Evolutionary conservation across 2,113 vertebrate genomes (phyloP).

Genomic region (Papio anubis): DNA sequence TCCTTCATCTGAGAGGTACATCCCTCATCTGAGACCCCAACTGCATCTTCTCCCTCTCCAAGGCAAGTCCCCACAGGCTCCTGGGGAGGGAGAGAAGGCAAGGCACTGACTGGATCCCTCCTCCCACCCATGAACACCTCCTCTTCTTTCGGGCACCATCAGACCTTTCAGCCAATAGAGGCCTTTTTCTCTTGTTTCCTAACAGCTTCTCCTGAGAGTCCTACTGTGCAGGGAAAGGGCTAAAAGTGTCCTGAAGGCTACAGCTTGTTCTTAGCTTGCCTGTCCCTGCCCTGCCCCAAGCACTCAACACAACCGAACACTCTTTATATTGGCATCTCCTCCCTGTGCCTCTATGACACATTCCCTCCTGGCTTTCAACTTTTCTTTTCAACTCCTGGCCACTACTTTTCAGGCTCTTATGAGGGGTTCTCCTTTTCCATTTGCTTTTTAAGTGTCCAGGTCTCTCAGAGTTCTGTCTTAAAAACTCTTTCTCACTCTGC

Average conservation of each 20-base stretch:
- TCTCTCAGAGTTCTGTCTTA: neutral
- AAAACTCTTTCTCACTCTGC: neutral
- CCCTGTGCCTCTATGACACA: neutral
- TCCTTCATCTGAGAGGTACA: neutral
- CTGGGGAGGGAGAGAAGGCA: neutral
- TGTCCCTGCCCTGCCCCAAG: neutral
- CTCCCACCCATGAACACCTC: neutral
- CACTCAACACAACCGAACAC: neutral
- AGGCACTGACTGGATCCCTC: neutral
- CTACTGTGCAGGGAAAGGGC: neutral
- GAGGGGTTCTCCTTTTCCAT: neutral
- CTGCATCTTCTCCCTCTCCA: neutral
- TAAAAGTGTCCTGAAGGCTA: neutral
- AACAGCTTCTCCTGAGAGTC: neutral
- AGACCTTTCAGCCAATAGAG: neutral
- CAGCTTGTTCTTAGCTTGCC: neutral
- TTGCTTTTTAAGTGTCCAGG: neutral
- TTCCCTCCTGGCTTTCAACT: neutral
- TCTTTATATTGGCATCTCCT: neutral
- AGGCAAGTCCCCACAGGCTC: neutral
- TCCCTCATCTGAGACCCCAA: neutral
- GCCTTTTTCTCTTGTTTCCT: slow-evolving; percentile 15
- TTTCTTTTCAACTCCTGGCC: neutral
- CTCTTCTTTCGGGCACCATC: neutral
- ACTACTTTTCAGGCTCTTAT: neutral